phyloP scores from a whole-genome alignment of 2,113 vertebrate species.

The Mirounga angustirostris region DNA sequence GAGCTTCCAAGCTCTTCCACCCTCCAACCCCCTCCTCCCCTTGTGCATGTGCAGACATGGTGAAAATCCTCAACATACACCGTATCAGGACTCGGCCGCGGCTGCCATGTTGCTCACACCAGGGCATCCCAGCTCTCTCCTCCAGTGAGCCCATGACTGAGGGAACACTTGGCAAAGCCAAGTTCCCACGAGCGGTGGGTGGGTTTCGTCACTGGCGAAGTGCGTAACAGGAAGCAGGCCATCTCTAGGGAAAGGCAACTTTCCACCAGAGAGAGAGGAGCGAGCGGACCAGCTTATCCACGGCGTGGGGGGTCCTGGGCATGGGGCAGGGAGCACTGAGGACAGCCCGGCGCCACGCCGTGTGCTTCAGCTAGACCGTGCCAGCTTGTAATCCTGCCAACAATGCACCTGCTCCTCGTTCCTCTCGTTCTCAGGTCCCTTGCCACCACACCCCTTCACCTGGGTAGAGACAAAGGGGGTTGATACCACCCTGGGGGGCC shows the following conservation, averaged over 20 bases:
- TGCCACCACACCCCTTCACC: neutral
- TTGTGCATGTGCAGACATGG: fast-evolving
- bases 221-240: neutral
- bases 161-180: neutral
- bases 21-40: neutral
- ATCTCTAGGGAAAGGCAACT: neutral
- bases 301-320: too few species aligned
- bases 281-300: fast-evolving
- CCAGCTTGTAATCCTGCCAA: neutral
- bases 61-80: fast-evolving
- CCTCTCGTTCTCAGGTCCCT: neutral
- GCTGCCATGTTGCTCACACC: fast-evolving
- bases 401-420: fast-evolving
- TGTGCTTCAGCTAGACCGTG: neutral
- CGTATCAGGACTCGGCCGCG: fast-evolving
- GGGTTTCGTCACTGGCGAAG: neutral
- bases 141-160: neutral
- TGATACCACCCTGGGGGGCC: neutral
- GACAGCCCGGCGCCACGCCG: neutral
- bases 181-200: fast-evolving
- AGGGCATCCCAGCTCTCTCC: neutral
- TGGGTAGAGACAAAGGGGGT: neutral
- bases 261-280: neutral
- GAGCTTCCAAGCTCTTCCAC: neutral
- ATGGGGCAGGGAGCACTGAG: neutral